phyloP scores from a whole-genome alignment of 2,888 invertebrate species.

The Lasioglossum malachurum region DNA sequence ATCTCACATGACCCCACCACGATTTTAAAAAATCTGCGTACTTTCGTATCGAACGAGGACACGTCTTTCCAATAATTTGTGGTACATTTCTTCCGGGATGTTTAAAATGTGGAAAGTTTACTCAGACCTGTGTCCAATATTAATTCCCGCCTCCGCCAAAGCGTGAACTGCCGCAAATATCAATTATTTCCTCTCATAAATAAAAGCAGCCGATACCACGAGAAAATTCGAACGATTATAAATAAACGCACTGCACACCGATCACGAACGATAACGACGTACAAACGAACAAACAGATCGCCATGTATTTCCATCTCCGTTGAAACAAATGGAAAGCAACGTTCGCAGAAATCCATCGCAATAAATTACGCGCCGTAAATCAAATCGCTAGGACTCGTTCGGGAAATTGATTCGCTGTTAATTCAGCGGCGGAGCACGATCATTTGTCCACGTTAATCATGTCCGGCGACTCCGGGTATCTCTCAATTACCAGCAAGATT shows the following conservation, averaged over 20 bases:
- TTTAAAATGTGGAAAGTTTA: no score
- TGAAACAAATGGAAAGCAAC: background rate
- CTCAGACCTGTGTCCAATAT: no score
- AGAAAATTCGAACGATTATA: background rate
- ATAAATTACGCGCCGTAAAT: background rate
- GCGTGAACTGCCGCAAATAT: background rate
- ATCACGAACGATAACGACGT: background rate
- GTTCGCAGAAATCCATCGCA: background rate
- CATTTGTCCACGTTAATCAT: constrained; percentile 1
- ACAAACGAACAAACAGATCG: background rate
- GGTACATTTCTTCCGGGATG: background rate
- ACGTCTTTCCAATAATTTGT: background rate
- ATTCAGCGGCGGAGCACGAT: background rate
- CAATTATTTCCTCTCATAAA: background rate
- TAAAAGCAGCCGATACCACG: background rate
- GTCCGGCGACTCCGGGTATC: background rate
- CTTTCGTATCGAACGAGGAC: background rate
- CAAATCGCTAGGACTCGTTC: background rate
- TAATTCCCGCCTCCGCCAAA: background rate
- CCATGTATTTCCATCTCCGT: background rate
- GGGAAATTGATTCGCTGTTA: background rate
- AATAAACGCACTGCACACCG: background rate
- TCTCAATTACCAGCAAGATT: background rate
- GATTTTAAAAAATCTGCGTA: background rate
- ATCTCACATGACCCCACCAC: background rate